phyloP scores from a whole-genome alignment of 2,113 vertebrate species.

The Todiramphus chloris region DNA sequence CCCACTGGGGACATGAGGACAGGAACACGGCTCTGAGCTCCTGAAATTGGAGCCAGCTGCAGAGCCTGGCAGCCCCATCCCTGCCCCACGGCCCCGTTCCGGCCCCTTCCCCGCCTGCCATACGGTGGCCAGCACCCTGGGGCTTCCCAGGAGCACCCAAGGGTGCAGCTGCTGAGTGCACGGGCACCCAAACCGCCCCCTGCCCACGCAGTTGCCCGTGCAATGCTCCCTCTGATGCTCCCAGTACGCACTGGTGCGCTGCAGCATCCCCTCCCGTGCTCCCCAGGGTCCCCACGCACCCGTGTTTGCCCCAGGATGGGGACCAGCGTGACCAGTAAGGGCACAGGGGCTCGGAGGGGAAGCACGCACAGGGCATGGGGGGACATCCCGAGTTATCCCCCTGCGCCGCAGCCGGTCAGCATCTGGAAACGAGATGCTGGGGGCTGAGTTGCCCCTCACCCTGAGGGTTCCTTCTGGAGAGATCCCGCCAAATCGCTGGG shows the following conservation, averaged over 20 bases:
- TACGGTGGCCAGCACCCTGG: background rate
- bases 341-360: background rate
- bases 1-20: fast-evolving
- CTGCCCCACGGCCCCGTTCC: background rate
- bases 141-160: background rate
- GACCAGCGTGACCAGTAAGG: fast-evolving
- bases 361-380: background rate
- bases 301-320: fast-evolving
- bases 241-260: no score
- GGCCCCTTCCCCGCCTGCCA: background rate
- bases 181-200: background rate
- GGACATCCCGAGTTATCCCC: background rate
- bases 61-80: background rate
- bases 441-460: background rate
- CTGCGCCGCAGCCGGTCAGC: fast-evolving
- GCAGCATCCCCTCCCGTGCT: background rate
- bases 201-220: background rate
- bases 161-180: background rate
- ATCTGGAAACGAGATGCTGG: fast-evolving
- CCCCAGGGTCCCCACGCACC: background rate
- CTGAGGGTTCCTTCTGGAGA: background rate
- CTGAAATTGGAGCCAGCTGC: background rate
- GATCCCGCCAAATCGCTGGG: fast-evolving
- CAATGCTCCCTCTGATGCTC: no score
- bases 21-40: background rate